Evolutionary conservation across 2,113 vertebrate genomes (phyloP).

Genomic region (Camarhynchus parvulus): DNA sequence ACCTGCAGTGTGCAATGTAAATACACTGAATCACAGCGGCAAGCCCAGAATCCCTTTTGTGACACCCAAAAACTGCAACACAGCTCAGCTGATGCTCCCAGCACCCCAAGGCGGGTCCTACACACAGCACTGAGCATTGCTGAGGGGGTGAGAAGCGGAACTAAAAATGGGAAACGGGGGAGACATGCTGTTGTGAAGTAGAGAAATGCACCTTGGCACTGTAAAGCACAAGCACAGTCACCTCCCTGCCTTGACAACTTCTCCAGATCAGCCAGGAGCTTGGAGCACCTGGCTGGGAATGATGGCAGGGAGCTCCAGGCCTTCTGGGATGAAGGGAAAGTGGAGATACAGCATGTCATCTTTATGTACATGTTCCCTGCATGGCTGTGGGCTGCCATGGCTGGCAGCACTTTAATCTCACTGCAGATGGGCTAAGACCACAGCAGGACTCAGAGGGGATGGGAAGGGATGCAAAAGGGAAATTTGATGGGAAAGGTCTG

Average conservation of each 20-base stretch:
- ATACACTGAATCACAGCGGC: background rate
- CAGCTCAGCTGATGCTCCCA: background rate
- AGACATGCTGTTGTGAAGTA: background rate
- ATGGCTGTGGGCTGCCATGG: background rate
- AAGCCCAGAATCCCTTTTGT: background rate
- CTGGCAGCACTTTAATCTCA: background rate
- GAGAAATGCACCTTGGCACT: background rate
- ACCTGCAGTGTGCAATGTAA: constrained; percentile 37
- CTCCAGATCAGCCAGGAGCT: background rate
- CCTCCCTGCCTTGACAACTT: background rate
- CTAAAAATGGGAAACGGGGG: background rate
- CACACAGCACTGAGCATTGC: background rate
- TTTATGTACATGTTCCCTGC: background rate
- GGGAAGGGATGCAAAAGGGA: background rate
- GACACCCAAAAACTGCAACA: background rate
- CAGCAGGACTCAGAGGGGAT: background rate
- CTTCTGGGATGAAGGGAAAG: background rate
- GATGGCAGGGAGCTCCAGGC: background rate
- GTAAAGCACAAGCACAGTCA: background rate
- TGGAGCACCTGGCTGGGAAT: background rate
- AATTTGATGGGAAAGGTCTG: background rate
- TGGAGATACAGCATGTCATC: background rate
- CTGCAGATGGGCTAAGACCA: constrained; percentile 24
- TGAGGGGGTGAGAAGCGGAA: background rate
- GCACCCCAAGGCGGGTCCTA: background rate